Conservation (phyloP, 2,888 invertebrate species). For the Elgonia sp. region DNA sequence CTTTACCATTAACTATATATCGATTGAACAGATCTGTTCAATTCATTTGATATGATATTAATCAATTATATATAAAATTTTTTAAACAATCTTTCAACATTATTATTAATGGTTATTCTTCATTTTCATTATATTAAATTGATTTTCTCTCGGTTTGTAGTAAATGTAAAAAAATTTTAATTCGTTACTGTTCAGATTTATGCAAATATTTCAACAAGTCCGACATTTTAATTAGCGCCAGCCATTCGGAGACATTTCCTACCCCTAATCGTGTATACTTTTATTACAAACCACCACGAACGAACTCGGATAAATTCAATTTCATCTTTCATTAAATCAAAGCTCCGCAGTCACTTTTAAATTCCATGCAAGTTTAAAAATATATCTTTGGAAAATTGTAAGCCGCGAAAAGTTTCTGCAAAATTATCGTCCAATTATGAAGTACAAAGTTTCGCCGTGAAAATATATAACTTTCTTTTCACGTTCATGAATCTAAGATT, state of each 20-base stretch:
- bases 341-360: slow-evolving; percentile 43
- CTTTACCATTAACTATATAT: too few relatives aligned
- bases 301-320: slow-evolving; percentile 59
- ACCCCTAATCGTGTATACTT: slow-evolving; percentile 42
- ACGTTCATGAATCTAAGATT: slow-evolving; percentile 62
- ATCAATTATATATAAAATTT: too few relatives aligned
- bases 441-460: slow-evolving; percentile 42
- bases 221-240: slow-evolving; percentile 36
- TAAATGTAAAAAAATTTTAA: too few relatives aligned
- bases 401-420: slow-evolving; percentile 54
- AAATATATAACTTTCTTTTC: slow-evolving; percentile 62
- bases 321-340: slow-evolving; percentile 66
- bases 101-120: too few relatives aligned
- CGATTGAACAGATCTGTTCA: too few relatives aligned
- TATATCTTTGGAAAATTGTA: slow-evolving; percentile 64
- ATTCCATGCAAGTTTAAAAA: slow-evolving; percentile 64
- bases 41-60: too few relatives aligned
- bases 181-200: not conserved
- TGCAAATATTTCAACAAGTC: slow-evolving; percentile 28
- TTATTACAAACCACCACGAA: slow-evolving; percentile 34
- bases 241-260: not conserved
- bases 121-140: too few relatives aligned
- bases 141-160: too few relatives aligned
- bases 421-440: slow-evolving; percentile 65
- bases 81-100: too few relatives aligned